Conservation (phyloP, 2,888 invertebrate species). For the Himalopsyche kuldschensis region DNA sequence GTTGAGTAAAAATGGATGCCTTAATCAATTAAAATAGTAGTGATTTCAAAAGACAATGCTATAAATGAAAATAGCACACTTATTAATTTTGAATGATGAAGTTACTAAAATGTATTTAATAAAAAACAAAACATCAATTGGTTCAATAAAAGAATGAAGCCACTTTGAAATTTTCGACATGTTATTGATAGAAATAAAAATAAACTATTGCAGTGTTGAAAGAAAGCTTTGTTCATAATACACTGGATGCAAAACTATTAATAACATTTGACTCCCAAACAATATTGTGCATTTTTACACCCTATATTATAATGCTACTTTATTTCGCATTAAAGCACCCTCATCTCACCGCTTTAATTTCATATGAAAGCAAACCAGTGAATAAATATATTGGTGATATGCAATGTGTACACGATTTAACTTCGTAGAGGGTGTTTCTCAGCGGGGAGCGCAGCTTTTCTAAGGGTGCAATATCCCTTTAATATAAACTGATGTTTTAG, state of each 20-base stretch:
- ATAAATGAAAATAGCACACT: too few species aligned
- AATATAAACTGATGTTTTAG: not conserved
- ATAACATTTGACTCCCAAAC: not conserved
- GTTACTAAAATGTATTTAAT: too few species aligned
- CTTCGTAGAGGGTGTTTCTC: slow-evolving; percentile 13
- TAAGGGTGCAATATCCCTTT: not conserved
- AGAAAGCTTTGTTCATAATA: not conserved
- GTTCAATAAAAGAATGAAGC: not conserved
- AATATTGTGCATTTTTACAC: not conserved
- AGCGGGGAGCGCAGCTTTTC: slow-evolving; percentile 7
- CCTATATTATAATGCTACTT: not conserved
- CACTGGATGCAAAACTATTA: not conserved
- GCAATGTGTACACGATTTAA: slow-evolving; percentile 25
- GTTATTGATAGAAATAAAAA: not conserved
- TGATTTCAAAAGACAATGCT: too few species aligned
- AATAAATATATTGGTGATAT: not conserved
- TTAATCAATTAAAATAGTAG: too few species aligned
- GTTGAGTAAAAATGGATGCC: too few species aligned
- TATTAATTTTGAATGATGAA: too few species aligned
- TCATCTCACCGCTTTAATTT: not conserved
- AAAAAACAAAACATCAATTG: not conserved
- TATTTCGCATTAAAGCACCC: slow-evolving; percentile 2
- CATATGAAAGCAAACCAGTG: not conserved
- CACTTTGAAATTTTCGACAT: not conserved
- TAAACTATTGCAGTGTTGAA: not conserved